Base-by-base conservation (phyloP, 2,888 invertebrate species). In the Notodonta dromedarius region DNA sequence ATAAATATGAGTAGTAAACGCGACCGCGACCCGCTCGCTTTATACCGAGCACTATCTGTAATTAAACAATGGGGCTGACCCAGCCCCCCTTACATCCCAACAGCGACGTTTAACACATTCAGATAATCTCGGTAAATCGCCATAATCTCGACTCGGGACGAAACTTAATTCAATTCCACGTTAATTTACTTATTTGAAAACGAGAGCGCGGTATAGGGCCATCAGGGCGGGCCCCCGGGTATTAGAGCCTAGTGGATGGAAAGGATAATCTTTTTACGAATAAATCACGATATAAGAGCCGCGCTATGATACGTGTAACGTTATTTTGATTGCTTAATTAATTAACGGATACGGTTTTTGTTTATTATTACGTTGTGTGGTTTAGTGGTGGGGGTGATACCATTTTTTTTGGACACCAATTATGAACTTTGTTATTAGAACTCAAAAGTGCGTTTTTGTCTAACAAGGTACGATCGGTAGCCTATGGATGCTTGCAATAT, bases 171-270 rank as follows among this genome's bases (percentile, higher is more conserved):
- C 88, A 87, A 91, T 90, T 89, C 85, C 81, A 88, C 87, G 85
- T 90, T 90, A 90, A 91, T 89, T 91, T 88, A 90, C 87, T 91
- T 88, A 91, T 90, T 89, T 86, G 88, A 87, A 88, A 89, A 86
- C 80, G 87, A 88, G 87, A 85, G 82, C 78, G 77, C 80, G 82
- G 78, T 81, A 82, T 82, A 80, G 81, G 73, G 83, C 80, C 85
- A 88, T 84, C 84, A 81, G 78, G 79, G 80, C 68, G 69, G 74
- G 74, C 85, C 85, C 82, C 76, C 73, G 79, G 78, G 84, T 76
- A 82, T 85, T 84, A 82, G 80, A 77, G 76, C 69, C 71, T 76
- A 70, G 74, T 77, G 85, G 80, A 82, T 88, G 71, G 87, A 83
- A 77, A 71, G 86, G 85, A 87, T 91, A 85, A 87, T 86, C 87